Percentiles rank a stretch among this genome's conserved stretches.
Conservation (phyloP, 1,140 invertebrate species). For the Subanguina moxae region DNA sequence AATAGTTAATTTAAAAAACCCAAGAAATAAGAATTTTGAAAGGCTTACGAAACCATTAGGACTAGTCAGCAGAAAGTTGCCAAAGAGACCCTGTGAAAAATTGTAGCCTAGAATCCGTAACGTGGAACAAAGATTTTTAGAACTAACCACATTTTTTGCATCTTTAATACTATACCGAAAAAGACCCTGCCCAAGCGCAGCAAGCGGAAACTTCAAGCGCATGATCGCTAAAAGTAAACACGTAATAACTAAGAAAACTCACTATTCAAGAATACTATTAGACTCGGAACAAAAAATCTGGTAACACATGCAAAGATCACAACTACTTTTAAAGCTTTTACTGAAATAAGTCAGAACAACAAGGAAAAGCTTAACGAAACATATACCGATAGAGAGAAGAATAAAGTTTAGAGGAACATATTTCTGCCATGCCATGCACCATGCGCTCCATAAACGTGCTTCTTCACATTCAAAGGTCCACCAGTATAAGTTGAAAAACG, state of each 20-base stretch:
- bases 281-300: background rate
- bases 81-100: slow-evolving; percentile 35
- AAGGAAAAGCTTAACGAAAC: background rate
- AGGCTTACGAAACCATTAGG: slow-evolving; percentile 34
- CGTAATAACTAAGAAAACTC: slow-evolving; percentile 1
- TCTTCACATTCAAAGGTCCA: slow-evolving; percentile 3
- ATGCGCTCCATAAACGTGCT: background rate
- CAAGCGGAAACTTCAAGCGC: background rate
- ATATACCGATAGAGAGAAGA: no score
- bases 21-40: no score
- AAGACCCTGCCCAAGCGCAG: background rate
- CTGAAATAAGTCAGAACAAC: slow-evolving; percentile 3
- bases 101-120: no score
- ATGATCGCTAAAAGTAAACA: background rate
- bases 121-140: no score
- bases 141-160: background rate
- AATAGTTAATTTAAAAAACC: no score
- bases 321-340: slow-evolving; percentile 2
- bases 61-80: slow-evolving; percentile 26
- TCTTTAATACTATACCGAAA: background rate
- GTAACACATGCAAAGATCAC: background rate
- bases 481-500: background rate
- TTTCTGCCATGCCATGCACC: no score
- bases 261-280: background rate
- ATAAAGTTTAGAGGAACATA: no score